These are phyloP conservation scores for Clytia hemisphaerica DNA, from an alignment of 30 jellyfish, hydroid and myxozoan species.

Conservation along the genomic window DNA sequence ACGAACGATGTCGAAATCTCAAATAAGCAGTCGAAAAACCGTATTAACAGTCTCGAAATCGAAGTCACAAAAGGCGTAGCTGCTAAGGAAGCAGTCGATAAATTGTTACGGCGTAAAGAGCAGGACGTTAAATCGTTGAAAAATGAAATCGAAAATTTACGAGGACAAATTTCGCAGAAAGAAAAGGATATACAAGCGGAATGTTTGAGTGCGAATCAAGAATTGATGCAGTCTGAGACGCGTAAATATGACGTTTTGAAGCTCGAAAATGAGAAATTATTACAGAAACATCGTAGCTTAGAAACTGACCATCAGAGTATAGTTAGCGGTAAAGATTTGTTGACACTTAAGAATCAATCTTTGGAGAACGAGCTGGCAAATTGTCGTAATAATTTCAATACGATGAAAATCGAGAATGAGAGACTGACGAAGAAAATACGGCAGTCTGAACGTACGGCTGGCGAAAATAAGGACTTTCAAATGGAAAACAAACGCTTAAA, in stretches of 20 bases:
- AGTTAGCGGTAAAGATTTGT: not conserved
- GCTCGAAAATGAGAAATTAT: too few species aligned
- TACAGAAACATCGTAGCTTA: too few species aligned
- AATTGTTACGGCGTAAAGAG: constrained; percentile 15
- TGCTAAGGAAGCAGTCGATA: constrained; percentile 4
- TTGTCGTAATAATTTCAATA: not conserved
- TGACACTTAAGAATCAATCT: not conserved
- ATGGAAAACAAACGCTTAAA: not conserved
- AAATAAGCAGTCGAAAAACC: constrained; percentile 7
- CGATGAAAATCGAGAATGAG: constrained; percentile 1
- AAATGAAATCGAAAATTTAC: not conserved
- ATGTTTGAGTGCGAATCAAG: constrained; percentile 1
- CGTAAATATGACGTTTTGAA: not conserved
- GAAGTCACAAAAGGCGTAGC: not conserved
- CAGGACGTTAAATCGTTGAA: not conserved
- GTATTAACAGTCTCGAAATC: constrained; percentile 16
- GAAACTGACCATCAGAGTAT: not conserved
- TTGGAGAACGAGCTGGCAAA: not conserved
- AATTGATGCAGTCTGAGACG: not conserved
- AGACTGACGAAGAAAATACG: not conserved
- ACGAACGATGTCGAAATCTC: too few species aligned
- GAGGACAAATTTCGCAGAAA: not conserved
- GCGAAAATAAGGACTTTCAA: not conserved
- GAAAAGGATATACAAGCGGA: constrained; percentile 8
- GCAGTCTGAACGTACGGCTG: not conserved